Evolutionary conservation across 2,797 vertebrate species (phyloP), one percentile per base, ranked within the genome.

Genomic region (Gymnocypris eckloni): DNA sequence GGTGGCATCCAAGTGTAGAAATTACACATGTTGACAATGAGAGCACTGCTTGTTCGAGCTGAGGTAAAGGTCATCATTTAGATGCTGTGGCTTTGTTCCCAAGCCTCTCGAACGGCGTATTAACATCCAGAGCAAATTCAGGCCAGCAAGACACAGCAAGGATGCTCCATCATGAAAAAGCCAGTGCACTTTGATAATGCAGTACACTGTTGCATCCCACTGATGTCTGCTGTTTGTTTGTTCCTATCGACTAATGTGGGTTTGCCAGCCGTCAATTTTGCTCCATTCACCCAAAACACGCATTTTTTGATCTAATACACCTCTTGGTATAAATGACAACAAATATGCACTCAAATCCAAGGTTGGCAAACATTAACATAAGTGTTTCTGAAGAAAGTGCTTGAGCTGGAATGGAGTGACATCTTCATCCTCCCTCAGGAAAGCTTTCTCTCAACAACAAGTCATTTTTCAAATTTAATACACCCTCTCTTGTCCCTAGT

Each of bases 31-130:
- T 92, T 91, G 90, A 94, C 93, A 93, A 93, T 84, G 85, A 88
- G 88, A 84, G 88, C 79, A 86, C 69, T 69, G 64, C 89, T 90
- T 88, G 87, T 88, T 90, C 84, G 86, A 88, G 83, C 87, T 37
- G 70, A 94, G 90, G 87, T 91, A 95, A 95, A 95, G 94, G 94
- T 95, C 92, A 92, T 12, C 81, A 84, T 91, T 92, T 91, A 90
- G 92, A 94, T 93, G 85, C 91, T 73, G 88, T 82, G 82, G 82
- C 91, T 92, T 92, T 89, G 89, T 91, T 91, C 87, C 43, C 10
- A 28, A 72, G 81, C 88, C 82, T 41, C 70, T 83, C 67, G 82
- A 77, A 78, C 61, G 37, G 59, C 33, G 59, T 56, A 87, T 84
- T 76, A 83, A 82, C 77, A 84, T 78, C 78, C 52, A 50, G 9